A percentile compares a stretch with the other conserved stretches of the same genome.
Conservation (phyloP, 1,140 invertebrate genomes). For the Helicoverpa zea region DNA sequence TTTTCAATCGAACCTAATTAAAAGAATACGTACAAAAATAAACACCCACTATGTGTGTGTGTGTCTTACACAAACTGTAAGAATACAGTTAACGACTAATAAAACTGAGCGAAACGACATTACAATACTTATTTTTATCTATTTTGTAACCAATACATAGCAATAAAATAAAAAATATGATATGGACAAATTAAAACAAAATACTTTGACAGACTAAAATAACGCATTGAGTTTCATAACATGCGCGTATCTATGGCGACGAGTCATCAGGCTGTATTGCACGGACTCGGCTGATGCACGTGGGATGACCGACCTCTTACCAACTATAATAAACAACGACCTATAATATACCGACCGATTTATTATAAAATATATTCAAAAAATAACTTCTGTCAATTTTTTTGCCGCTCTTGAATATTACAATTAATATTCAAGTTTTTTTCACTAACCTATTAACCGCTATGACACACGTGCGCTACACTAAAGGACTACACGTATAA, state of each 20-base stretch:
- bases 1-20: too few species aligned
- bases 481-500: slow-evolving; percentile 39
- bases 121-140: not conserved
- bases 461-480: not conserved
- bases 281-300: not conserved
- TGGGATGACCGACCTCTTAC: not conserved
- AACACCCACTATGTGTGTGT: too few species aligned
- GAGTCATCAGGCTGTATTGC: not conserved
- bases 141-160: not conserved
- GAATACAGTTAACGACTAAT: too few species aligned
- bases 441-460: slow-evolving; percentile 1
- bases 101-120: not conserved
- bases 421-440: not conserved
- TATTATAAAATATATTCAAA: not conserved
- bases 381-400: not conserved
- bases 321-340: not conserved
- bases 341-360: not conserved
- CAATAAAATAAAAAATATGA: not conserved
- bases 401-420: not conserved
- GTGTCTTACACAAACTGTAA: too few species aligned
- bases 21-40: too few species aligned
- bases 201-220: not conserved
- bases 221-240: slow-evolving; percentile 20
- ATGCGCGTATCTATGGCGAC: slow-evolving; percentile 21
- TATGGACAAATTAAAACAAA: not conserved